Evolutionary conservation across 2,797 vertebrate genomes (phyloP).

Genomic region (Platyrinchus mystaceus): DNA sequence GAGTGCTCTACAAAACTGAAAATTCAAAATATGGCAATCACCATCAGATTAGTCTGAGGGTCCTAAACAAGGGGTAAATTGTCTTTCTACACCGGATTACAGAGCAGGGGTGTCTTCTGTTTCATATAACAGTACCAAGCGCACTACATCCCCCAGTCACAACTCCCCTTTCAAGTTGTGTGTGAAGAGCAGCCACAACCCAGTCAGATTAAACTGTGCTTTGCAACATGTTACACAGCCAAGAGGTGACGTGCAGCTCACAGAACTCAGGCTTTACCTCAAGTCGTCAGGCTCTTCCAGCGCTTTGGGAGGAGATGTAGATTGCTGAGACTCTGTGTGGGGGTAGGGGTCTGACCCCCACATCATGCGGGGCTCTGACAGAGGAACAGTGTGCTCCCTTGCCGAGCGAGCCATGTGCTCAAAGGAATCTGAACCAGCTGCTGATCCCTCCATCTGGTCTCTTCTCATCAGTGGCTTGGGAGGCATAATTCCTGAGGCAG

Average conservation of each 20-base stretch:
- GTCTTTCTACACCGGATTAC: background rate
- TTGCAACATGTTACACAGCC: background rate
- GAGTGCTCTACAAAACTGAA: background rate
- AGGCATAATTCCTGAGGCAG: conserved; percentile 88
- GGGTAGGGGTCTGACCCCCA: conserved; percentile 95
- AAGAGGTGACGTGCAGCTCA: background rate
- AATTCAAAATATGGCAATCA: background rate
- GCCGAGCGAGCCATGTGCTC: conserved; percentile 89
- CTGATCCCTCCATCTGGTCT: conserved; percentile 91
- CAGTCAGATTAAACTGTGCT: background rate
- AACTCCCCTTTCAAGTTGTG: background rate
- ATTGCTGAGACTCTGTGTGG: conserved; percentile 83
- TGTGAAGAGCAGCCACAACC: background rate
- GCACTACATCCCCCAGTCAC: background rate
- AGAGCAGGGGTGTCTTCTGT: background rate
- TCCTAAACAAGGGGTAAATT: background rate
- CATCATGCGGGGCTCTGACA: conserved; percentile 88
- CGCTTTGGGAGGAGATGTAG: conserved; percentile 83
- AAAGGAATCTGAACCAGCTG: conserved; percentile 89
- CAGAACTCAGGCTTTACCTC: conserved; percentile 58
- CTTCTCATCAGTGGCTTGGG: conserved; percentile 93
- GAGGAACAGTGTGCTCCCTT: conserved; percentile 86
- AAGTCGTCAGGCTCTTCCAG: conserved; percentile 80
- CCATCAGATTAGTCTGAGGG: background rate
- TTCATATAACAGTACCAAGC: background rate